Evolutionary conservation across 92 coral and sea anemone genomes (phyloP).

Genomic region (Porites lobata): DNA sequence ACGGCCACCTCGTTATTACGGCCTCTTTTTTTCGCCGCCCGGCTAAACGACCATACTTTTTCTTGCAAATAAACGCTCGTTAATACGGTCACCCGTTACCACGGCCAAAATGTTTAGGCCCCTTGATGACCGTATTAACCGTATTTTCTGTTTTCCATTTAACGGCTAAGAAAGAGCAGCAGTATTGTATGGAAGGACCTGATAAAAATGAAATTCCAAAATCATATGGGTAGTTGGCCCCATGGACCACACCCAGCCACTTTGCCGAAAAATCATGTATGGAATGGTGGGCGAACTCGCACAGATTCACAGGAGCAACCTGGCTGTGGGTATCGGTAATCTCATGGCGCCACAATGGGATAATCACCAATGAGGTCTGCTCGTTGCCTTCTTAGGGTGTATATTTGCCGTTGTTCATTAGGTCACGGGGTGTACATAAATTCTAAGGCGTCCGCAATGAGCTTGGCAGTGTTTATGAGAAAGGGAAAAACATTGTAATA

Average conservation of each 20-base stretch:
- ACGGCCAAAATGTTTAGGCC: too few relatives aligned
- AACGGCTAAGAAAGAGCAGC: not conserved
- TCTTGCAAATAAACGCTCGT: too few relatives aligned
- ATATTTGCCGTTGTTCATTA: too few relatives aligned
- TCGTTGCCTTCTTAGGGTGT: too few relatives aligned
- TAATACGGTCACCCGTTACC: too few relatives aligned
- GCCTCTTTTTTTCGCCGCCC: too few relatives aligned
- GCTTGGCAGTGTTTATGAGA: not conserved
- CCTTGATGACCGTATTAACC: too few relatives aligned
- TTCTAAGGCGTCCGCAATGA: not conserved
- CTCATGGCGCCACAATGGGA: not conserved
- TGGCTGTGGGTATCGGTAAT: conserved; percentile 1
- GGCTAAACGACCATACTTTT: too few relatives aligned
- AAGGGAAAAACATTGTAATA: too few relatives aligned
- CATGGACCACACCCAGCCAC: conserved; percentile 22
- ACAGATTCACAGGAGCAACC: conserved; percentile 41
- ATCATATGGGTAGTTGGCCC: not conserved
- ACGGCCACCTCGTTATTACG: too few relatives aligned
- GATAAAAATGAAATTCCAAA: not conserved
- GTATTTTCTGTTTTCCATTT: too few relatives aligned
- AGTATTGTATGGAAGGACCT: not conserved
- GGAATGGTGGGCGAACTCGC: conserved; percentile 22
- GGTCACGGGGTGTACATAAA: not conserved
- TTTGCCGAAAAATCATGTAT: not conserved
- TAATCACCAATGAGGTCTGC: too few relatives aligned